Percentiles rank a stretch among this genome's conserved stretches.
Conservation (phyloP, 1,140 invertebrate genomes). For the Zaprionus kolodkinae region DNA sequence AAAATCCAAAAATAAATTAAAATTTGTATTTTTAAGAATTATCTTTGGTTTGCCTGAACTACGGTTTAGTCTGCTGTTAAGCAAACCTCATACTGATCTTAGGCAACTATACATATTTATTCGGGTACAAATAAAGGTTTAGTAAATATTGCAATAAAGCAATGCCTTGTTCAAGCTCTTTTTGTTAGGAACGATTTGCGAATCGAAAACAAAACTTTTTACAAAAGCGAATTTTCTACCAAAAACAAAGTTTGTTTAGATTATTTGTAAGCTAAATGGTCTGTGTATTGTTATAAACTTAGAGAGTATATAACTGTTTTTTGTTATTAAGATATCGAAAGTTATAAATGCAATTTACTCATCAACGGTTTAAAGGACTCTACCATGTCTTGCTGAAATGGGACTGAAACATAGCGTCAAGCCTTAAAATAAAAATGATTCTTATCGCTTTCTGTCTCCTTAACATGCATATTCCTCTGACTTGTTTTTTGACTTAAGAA, state of each 20-base stretch:
- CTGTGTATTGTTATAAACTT: too few relatives aligned
- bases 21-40: slow-evolving; percentile 1
- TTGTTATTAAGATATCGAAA: too few relatives aligned
- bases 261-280: too few relatives aligned
- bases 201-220: not conserved
- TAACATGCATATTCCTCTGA: slow-evolving; percentile 4
- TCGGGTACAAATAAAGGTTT: not conserved
- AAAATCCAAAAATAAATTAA: not conserved
- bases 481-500: slow-evolving; percentile 15
- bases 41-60: slow-evolving; percentile 3
- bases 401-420: not conserved
- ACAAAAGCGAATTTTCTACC: too few relatives aligned
- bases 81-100: not conserved
- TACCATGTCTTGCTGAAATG: not conserved
- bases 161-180: not conserved
- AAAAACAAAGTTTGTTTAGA: too few relatives aligned
- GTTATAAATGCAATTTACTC: too few relatives aligned
- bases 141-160: not conserved
- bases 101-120: not conserved
- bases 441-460: not conserved
- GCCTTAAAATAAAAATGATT: not conserved
- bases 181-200: not conserved
- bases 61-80: not conserved
- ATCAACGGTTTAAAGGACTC: not conserved
- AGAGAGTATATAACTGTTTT: too few relatives aligned